Evolutionary conservation across 2,797 vertebrate genomes (phyloP), one percentile per base, ranked within the genome.

Genomic region (Falco peregrinus): DNA sequence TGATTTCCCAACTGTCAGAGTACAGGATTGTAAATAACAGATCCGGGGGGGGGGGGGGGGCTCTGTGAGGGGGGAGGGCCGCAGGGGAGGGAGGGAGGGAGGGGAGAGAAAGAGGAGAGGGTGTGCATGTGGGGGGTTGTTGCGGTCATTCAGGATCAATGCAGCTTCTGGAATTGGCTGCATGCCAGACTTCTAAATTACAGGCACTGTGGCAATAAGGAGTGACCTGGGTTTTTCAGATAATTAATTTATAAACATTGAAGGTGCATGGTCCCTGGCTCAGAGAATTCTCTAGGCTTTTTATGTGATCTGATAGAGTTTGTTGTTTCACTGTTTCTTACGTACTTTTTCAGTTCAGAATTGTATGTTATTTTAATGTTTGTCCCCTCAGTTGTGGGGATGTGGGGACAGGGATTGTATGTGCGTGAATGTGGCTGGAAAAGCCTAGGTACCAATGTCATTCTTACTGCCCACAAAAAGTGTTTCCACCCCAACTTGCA

Each of bases 1-100:
- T 98, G 98, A 98, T 99, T 99, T 99, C 98, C 98, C 98, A 96
- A 98, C 98, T 98, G 98, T 98, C 97, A 97, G 94, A 96, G 97
- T 95, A 96, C 96, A 97, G 95, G 84, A 94, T 97, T 98, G 98
- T 98, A 98, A 98, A 98, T 98, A 98, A 97, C 97, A 97, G 98
- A 94, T 97, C 92, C 89, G 97, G 91, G 95, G 90, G 35, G 35
- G 35, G 35, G 35, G 35, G 35, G 35, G 93, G n/a, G n/a, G n/a
- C n/a, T n/a, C n/a, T n/a, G n/a, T 53, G 79, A 90, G 51, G 51
- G 77, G 71, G 67, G 57, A 24, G 86, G 87, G 78, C 74, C 79
- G 43, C 76, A 45, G 77, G 57, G 33, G 92, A 86, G 33, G 71
- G 68, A 56, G 21, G 37, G 37, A 37, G 37, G 61, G 73, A 24